Evolutionary conservation across 2,888 invertebrate species (phyloP).

Genomic region (Nowickia ferox): DNA sequence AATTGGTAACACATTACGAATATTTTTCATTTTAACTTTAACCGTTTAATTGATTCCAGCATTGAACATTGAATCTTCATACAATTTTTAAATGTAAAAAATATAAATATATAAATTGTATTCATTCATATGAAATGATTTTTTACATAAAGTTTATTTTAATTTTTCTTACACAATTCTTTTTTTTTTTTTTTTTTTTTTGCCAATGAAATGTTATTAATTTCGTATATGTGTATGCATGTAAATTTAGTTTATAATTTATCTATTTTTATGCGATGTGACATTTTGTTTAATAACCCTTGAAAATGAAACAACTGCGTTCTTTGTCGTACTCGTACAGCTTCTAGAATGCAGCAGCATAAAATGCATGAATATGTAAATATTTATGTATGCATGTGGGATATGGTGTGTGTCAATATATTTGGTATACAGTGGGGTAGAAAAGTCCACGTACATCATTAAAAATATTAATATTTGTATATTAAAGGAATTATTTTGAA

Average conservation of each 20-base stretch:
- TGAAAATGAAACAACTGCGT: slow-evolving; percentile 56
- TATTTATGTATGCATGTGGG: too few species aligned
- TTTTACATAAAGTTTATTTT: background rate
- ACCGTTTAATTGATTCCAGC: slow-evolving; percentile 5
- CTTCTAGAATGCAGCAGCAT: background rate
- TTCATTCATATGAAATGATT: background rate
- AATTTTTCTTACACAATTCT: background rate
- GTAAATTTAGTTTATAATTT: slow-evolving; percentile 46
- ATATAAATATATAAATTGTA: background rate
- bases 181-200: background rate
- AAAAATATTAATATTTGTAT: background rate
- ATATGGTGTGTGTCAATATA: too few species aligned
- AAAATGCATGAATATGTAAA: too few species aligned
- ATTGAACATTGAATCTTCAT: too few species aligned
- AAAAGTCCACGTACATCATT: too few species aligned
- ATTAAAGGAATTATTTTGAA: too few species aligned
- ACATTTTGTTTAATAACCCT: slow-evolving; percentile 66
- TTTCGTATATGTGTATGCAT: background rate
- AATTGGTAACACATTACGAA: background rate
- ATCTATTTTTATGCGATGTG: slow-evolving; percentile 49
- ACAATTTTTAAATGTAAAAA: background rate
- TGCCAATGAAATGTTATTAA: slow-evolving; percentile 38
- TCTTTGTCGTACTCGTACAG: background rate
- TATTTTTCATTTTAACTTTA: background rate
- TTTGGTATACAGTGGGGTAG: too few species aligned